phyloP scores from a whole-genome alignment of 1,140 invertebrate species.

The Carposina sasakii region DNA sequence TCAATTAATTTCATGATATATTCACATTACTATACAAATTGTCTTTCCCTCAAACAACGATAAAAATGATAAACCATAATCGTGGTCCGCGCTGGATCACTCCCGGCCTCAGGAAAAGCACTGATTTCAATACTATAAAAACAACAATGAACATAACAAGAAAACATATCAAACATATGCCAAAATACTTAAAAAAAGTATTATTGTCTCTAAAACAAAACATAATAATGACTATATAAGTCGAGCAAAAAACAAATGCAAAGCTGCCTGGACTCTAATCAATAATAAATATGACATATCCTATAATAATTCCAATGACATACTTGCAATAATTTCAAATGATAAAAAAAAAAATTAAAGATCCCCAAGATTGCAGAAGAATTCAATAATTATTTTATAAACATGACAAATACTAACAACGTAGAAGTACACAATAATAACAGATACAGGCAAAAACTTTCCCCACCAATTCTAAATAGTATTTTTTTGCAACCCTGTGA shows the following conservation, averaged over 20 bases:
- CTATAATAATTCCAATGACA: not conserved
- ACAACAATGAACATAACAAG: not conserved
- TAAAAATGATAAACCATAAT: not conserved
- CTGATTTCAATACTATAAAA: not conserved
- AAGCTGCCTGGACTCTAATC: not conserved
- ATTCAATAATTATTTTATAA: constrained; percentile 1
- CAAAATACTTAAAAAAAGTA: not conserved
- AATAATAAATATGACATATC: not conserved
- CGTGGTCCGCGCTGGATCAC: not conserved
- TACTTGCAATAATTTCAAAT: not conserved
- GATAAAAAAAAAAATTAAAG: not conserved
- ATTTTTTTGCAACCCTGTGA: not conserved
- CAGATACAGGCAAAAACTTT: too few species aligned
- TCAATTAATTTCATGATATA: not conserved
- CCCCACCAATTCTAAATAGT: not conserved
- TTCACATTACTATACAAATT: not conserved
- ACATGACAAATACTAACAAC: not conserved
- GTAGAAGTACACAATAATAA: not conserved
- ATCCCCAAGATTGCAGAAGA: not conserved
- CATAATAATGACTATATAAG: not conserved
- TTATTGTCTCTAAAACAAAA: not conserved
- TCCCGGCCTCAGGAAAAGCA: not conserved
- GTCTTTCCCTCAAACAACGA: not conserved
- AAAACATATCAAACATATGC: constrained; percentile 16
- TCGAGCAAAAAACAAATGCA: not conserved